Percentiles rank a stretch among this genome's conserved stretches.
phyloP scores from a whole-genome alignment of 1,140 invertebrate species.

The Habropoda laboriosa region DNA sequence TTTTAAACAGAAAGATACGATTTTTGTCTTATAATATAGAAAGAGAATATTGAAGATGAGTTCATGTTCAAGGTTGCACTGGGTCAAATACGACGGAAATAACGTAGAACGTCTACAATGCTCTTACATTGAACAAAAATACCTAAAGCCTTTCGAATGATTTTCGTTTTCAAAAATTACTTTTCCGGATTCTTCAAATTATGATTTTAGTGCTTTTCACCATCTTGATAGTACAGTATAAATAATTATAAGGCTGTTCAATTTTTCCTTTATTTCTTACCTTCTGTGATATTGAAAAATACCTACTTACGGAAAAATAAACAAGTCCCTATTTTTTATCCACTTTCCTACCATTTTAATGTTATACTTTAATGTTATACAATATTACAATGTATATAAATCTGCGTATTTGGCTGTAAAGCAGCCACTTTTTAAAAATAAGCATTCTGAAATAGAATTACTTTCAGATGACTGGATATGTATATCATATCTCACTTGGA shows the following conservation, averaged over 20 bases:
- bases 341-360: too few relatives aligned
- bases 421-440: constrained; percentile 15
- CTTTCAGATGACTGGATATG: not conserved
- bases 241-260: not conserved
- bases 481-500: constrained; percentile 16
- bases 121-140: not conserved
- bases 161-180: not conserved
- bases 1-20: not conserved
- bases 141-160: not conserved
- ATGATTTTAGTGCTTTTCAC: not conserved
- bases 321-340: too few relatives aligned
- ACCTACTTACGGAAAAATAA: too few relatives aligned
- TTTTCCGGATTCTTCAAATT: not conserved
- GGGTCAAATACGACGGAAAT: not conserved
- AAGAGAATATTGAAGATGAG: not conserved
- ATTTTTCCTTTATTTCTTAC: not conserved
- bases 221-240: not conserved
- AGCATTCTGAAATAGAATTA: constrained; percentile 27
- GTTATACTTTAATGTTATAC: too few relatives aligned
- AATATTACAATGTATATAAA: not conserved
- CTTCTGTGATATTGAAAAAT: not conserved
- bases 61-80: not conserved
- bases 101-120: not conserved
- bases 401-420: constrained; percentile 12
- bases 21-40: not conserved